Base-by-base conservation (phyloP, 2,113 vertebrate genomes). In the Pedetes capensis region DNA sequence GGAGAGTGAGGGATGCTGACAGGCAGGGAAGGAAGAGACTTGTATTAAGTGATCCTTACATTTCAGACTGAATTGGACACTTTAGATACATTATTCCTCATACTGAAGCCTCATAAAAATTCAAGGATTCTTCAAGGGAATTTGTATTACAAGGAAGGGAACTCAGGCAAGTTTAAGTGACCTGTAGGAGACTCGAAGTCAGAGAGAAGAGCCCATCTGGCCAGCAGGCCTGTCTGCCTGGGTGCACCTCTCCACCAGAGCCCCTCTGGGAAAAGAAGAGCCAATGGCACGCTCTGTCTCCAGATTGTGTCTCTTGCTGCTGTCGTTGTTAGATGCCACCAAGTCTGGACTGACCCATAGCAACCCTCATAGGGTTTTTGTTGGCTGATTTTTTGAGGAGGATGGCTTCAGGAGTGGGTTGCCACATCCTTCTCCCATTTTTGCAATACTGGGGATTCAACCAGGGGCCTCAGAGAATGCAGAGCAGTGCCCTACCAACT, bases 241-340 rank as follows among this genome's bases (percentile, higher is more conserved):
- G 1, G 1, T 1, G 5, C 0, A 3, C 20, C 47, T 49, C 3
- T 0, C 13, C 29, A 16, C 9, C 8, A 3, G 16, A 2, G 5
- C 18, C 27, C 57, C 2, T 2, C 18, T 20, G 6, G 71, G 64
- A 59, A 78, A 14, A 22, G n/a, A 68, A 16, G 5, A 12, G 1
- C 6, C 2, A 2, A 3, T 23, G 3, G 16, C 16, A 13, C 1
- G 1, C 44, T 17, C 27, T 1, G 1, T 22, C 68, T 39, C 55
- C 11, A 29, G 42, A 20, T 2, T 2, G 3, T 1, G 3, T 3
- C 29, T 12, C 27, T 6, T 32, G 13, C 37, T 72, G n/a, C n/a
- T n/a, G n/a, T n/a, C n/a, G n/a, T n/a, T n/a, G n/a, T n/a, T n/a
- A n/a, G n/a, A n/a, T n/a, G n/a, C n/a, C n/a, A n/a, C n/a, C n/a